These are phyloP conservation scores for Pycnomerus fuliginosus DNA, from an alignment of 2,888 invertebrate species.

Conservation along the genomic window DNA sequence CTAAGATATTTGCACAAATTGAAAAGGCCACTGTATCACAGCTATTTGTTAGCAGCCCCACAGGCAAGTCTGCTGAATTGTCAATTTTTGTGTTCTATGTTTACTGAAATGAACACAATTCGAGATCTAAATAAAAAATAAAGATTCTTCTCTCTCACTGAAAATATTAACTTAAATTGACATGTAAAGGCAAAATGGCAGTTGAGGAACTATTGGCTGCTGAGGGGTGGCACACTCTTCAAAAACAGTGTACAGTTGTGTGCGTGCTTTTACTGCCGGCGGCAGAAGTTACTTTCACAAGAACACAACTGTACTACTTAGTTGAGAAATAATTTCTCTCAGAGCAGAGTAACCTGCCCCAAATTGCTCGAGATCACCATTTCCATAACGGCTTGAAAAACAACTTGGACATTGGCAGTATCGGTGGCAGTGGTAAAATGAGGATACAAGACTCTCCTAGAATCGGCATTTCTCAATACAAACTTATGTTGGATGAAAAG, in stretches of 20 bases:
- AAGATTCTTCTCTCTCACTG: neutral
- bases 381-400: conserved; percentile 67
- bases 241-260: no score
- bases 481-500: conserved; percentile 64
- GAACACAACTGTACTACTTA: conserved; percentile 24
- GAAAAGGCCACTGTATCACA: conserved; percentile 24
- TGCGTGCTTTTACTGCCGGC: no score
- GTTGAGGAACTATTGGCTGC: no score
- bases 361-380: conserved; percentile 64
- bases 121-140: conserved; percentile 12
- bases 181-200: conserved; percentile 19
- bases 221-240: no score
- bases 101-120: conserved; percentile 15
- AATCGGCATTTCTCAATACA: conserved; percentile 57
- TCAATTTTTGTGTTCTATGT: conserved; percentile 1
- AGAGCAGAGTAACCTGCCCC: conserved; percentile 58
- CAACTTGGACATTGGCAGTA: conserved; percentile 65
- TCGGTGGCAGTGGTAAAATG: conserved; percentile 69
- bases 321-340: no score
- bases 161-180: neutral
- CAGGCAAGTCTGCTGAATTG: conserved; percentile 17
- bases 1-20: conserved; percentile 19
- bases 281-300: no score
- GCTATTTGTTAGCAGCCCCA: conserved; percentile 11
- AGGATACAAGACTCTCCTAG: conserved; percentile 61